Evolutionary conservation across 2,888 invertebrate species (phyloP), one percentile per base, ranked within the genome.

Genomic region (Baronia brevicornis): DNA sequence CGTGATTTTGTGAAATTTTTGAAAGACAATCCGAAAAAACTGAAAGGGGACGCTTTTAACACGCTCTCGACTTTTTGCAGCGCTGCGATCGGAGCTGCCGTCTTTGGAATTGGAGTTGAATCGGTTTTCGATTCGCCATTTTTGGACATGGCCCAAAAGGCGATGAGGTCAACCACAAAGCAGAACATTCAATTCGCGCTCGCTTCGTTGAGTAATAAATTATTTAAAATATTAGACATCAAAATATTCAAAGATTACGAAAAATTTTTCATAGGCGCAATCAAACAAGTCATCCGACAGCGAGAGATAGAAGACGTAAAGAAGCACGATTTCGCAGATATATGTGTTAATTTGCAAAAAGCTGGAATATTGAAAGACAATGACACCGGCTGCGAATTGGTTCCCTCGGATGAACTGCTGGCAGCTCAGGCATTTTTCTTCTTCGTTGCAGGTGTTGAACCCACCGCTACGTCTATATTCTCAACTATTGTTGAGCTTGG

Each of bases 381-480:
- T 2, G 56, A 58, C 0, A 60, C 63, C 0, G 63, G 62, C 0
- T 48, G 49, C 2, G 52, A 55, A 13, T 18, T 72, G 13, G 54
- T 65, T 12, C 63, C 73, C 0, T 61, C 73, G 0, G 69, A 67
- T 33, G 70, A 63, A 25, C 19, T 66, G 2, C 20, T 71, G 6
- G 61, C 65, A 4, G 66, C 70, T 3, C 71, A 77, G 40, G 65
- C 60, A 0, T 68, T 77, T 26, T 65, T 78, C 38, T 75, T 72
- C 43, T 71, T 68, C 30, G 44, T 51, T 17, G 79, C 73, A 13
- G 80, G 79, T 0, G 67, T 70, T 1, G 75, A 78, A 20, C 69
- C 75, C 0, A 55, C 64, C 2, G 68, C 74, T 1, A 54, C 60
- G 2, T 49, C 55, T 1, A 53, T 75, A 34, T 63, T 58, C 31